Percentiles rank a stretch among this genome's conserved stretches.
These are phyloP conservation scores for Cydia splendana DNA, from an alignment of 1,140 invertebrate genomes.

Conservation along the genomic window DNA sequence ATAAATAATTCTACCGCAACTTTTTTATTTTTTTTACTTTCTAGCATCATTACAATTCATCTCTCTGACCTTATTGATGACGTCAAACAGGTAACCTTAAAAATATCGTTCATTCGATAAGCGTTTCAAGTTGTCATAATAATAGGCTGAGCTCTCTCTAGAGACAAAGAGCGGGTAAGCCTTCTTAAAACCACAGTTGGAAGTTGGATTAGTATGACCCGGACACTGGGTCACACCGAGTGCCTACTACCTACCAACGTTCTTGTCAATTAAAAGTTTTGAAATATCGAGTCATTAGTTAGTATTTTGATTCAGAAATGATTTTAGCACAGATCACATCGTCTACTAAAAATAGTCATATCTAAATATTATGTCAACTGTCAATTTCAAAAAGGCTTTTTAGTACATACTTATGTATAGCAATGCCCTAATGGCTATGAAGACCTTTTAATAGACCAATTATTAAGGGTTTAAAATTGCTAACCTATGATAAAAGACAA, in stretches of 20 bases:
- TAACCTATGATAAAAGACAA: background rate
- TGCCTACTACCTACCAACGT: background rate
- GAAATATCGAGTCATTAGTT: too few species aligned
- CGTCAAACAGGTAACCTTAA: background rate
- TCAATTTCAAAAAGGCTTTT: background rate
- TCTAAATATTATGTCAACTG: too few species aligned
- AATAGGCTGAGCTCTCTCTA: background rate
- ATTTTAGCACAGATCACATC: too few species aligned
- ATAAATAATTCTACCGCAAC: too few species aligned
- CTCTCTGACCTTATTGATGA: background rate
- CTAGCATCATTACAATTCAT: too few species aligned
- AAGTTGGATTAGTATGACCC: background rate
- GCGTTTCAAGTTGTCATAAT: background rate
- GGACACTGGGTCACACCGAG: background rate
- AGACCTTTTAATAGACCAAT: background rate
- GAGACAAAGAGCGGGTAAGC: slow-evolving; percentile 9
- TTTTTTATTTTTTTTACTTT: too few species aligned
- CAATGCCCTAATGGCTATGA: too few species aligned
- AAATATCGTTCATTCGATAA: background rate
- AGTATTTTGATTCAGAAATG: too few species aligned
- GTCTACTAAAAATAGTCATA: too few species aligned
- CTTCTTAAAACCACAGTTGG: background rate
- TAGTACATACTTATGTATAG: too few species aligned
- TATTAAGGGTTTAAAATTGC: background rate
- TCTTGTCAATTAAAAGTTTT: background rate